Conservation (phyloP, 2,113 vertebrate species). For the Epinephelus fuscoguttatus region DNA sequence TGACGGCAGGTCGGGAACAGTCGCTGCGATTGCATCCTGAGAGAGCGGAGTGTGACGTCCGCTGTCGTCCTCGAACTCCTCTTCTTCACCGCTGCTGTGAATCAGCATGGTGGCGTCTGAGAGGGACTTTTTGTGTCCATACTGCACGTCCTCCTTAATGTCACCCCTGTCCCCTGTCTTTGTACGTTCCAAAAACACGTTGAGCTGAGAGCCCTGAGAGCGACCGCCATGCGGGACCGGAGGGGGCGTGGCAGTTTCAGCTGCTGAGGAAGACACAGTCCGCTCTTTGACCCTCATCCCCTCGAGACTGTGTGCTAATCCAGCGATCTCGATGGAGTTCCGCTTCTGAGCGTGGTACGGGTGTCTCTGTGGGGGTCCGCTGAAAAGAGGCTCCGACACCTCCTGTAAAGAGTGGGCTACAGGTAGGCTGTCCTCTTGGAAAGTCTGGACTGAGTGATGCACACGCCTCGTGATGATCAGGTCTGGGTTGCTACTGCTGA, state of each 20-base stretch:
- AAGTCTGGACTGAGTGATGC: constrained; percentile 98
- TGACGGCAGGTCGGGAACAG: constrained; percentile 57
- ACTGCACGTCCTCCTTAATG: constrained; percentile 83
- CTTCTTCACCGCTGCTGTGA: constrained; percentile 96
- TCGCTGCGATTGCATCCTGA: constrained; percentile 75
- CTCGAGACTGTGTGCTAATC: constrained; percentile 90
- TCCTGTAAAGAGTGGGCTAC: constrained; percentile 98
- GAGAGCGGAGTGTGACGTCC: constrained; percentile 80
- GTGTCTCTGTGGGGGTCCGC: constrained; percentile 84
- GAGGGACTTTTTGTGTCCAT: constrained; percentile 94
- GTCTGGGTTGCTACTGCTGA: constrained; percentile 97
- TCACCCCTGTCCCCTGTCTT: constrained; percentile 83
- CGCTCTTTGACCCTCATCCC: constrained; percentile 92
- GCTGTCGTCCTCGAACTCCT: constrained; percentile 90
- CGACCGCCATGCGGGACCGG: constrained; percentile 27
- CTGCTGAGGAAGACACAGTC: constrained; percentile 88
- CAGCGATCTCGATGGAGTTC: constrained; percentile 95
- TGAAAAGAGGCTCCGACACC: constrained; percentile 92
- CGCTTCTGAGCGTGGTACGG: constrained; percentile 89
- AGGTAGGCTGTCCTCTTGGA: constrained; percentile 97
- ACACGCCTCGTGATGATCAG: constrained; percentile 95
- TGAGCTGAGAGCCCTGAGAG: constrained; percentile 86
- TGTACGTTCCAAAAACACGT: constrained; percentile 84
- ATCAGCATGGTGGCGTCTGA: constrained; percentile 98
- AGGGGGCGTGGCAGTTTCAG: constrained; percentile 84